Base-by-base conservation (phyloP, 1,140 invertebrate species). In the Drosophila pseudoobscura region DNA sequence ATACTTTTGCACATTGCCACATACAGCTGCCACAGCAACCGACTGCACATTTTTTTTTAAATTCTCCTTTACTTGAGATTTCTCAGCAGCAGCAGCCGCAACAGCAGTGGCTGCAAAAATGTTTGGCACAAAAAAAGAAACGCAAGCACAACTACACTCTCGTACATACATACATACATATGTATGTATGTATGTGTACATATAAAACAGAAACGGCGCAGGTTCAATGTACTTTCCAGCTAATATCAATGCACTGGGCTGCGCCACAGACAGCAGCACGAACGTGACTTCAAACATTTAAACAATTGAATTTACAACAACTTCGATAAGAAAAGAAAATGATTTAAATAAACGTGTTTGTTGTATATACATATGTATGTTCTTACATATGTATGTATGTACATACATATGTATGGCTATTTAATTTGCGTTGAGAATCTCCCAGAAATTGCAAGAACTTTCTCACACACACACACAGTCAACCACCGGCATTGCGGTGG, bases 211-310 rank as follows among this genome's bases (percentile, higher is more conserved):
- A 68, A 46, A 62, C 22, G 53, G 72, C 72, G 50, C 47, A 49
- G 69, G 82, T 87, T 87, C 78, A 87, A 64, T 82, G 82, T 60
- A 78, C 82, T 54, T 72, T 39, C 52, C 29, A 57, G 49, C 47
- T 61, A 68, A 31, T 50, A 35, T 54, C 49, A 63, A 29, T 56
- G 39, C 53, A 22, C n/a, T 49, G 45, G 39, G 39, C 63, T 69
- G n/a, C 35, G 35, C 47, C 62, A 59, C 46, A 57, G 24, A 26
- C 15, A 6, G 43, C 35, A 39, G 35, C 35, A 39, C 26, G 50
- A 35, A 39, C 31, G 31, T 11, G 29, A 29, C 2, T 35, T 52
- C 55, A 31, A 56, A 56, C 58, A 71, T 72, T 82, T 47, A 73
- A 60, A 68, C 46, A 64, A 57, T 51, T 51, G 13, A 17, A 58